These are phyloP conservation scores for Erithacus rubecula DNA, from an alignment of 2,797 vertebrate genomes.

Conservation along the genomic window DNA sequence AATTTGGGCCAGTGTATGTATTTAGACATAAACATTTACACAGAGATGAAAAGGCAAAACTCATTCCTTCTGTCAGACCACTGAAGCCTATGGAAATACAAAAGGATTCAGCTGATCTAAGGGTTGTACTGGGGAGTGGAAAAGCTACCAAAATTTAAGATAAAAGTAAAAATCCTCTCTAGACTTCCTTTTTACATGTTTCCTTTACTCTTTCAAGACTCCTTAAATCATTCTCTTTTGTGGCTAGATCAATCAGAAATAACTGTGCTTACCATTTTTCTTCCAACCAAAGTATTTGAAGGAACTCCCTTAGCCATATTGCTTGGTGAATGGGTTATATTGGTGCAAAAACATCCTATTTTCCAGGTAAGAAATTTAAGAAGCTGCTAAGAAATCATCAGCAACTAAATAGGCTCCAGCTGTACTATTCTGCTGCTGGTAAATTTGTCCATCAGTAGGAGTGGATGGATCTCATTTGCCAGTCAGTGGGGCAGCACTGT, in stretches of 20 bases:
- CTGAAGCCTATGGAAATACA: background rate
- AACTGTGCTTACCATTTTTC: slow-evolving; percentile 6
- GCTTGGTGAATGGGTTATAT: slow-evolving; percentile 5
- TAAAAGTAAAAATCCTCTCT: slow-evolving; percentile 51
- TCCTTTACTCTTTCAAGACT: slow-evolving; percentile 37
- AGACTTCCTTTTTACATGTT: background rate
- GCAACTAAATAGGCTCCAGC: background rate
- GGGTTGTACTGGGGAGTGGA: slow-evolving; percentile 27
- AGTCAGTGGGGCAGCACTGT: background rate
- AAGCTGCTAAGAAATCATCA: background rate
- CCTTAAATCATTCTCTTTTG: slow-evolving; percentile 23
- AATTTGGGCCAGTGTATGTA: slow-evolving; percentile 14
- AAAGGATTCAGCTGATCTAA: background rate
- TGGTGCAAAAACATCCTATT: background rate
- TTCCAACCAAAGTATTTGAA: background rate
- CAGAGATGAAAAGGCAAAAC: slow-evolving; percentile 32
- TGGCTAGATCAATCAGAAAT: background rate
- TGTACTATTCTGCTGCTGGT: background rate
- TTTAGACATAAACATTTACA: slow-evolving; percentile 59
- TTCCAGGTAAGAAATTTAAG: background rate
- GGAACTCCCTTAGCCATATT: background rate
- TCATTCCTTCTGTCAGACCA: background rate
- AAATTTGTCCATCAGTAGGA: background rate
- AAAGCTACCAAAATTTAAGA: slow-evolving; percentile 29
- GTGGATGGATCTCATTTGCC: background rate